Conservation (phyloP, 2,113 vertebrate species). For the Lycocorax pyrrhopterus region DNA sequence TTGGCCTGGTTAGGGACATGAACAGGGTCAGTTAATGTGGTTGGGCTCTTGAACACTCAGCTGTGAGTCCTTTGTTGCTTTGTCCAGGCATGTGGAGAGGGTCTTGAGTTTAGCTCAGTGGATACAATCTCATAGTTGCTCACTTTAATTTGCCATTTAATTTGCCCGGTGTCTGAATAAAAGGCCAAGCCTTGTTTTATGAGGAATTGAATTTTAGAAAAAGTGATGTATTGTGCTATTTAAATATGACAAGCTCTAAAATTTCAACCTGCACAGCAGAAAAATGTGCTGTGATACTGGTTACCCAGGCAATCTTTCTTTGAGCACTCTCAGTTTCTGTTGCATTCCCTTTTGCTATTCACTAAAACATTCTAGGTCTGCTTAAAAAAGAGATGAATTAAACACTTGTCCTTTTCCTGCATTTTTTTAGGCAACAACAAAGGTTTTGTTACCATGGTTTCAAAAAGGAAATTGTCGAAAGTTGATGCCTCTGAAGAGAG, state of each 20-base stretch:
- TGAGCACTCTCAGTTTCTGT: neutral
- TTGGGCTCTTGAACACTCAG: rapidly evolving
- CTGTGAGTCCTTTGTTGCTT: neutral
- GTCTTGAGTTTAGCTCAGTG: neutral
- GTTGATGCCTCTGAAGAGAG: neutral
- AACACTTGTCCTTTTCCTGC: neutral
- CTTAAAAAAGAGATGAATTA: neutral
- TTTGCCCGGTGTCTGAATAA: neutral
- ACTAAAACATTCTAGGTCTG: neutral
- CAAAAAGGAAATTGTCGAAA: conserved; percentile 60
- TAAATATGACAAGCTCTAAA: neutral
- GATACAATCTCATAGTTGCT: neutral
- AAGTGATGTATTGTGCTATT: rapidly evolving
- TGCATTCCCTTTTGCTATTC: neutral
- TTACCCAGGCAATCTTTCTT: neutral
- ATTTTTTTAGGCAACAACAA: neutral
- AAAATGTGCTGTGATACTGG: neutral
- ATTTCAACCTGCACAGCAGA: neutral
- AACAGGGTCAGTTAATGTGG: rapidly evolving
- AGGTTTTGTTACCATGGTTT: conserved; percentile 56
- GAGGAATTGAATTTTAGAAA: neutral
- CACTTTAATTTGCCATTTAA: neutral
- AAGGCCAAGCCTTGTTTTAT: neutral
- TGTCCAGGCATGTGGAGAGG: neutral
- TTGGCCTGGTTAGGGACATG: neutral